Evolutionary conservation across 1,140 invertebrate genomes (phyloP).

Genomic region (Caenorhabditis latens): DNA sequence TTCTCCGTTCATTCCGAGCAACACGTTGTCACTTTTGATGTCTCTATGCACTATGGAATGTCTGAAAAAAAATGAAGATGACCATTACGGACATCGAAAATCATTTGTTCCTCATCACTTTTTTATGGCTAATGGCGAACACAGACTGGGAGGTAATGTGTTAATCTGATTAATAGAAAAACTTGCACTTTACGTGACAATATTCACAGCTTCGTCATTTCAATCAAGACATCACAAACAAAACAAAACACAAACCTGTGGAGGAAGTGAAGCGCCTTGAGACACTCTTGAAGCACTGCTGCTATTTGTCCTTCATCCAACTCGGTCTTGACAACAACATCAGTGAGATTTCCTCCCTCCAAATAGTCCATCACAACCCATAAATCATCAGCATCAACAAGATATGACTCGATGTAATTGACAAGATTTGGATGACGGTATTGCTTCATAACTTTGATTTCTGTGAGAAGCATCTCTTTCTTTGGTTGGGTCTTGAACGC

Average conservation of each 20-base stretch:
- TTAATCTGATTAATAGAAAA: background rate
- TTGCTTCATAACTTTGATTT: constrained; percentile 79
- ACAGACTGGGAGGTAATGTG: background rate
- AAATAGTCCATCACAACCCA: constrained; percentile 82
- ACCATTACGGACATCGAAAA: constrained; percentile 22
- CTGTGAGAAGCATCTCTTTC: constrained; percentile 81
- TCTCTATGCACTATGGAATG: constrained; percentile 77
- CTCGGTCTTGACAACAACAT: constrained; percentile 81
- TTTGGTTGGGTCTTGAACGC: constrained; percentile 80
- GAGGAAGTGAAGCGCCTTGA: constrained; percentile 74
- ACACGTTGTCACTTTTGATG: constrained; percentile 77
- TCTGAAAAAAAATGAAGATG: constrained; percentile 57
- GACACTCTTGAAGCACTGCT: constrained; percentile 75
- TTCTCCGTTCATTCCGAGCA: constrained; percentile 75
- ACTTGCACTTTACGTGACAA: background rate
- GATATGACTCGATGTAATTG: constrained; percentile 79
- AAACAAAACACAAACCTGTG: constrained; percentile 68
- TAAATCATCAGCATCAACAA: constrained; percentile 78
- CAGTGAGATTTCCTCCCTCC: constrained; percentile 81
- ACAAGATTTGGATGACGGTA: constrained; percentile 79
- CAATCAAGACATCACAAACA: background rate
- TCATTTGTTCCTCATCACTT: background rate
- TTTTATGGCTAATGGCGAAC: constrained; percentile 4
- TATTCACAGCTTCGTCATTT: background rate
- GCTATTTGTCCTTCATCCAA: constrained; percentile 80